Conservation (phyloP, 1,140 invertebrate species). For the Tetramorium alpestre region DNA sequence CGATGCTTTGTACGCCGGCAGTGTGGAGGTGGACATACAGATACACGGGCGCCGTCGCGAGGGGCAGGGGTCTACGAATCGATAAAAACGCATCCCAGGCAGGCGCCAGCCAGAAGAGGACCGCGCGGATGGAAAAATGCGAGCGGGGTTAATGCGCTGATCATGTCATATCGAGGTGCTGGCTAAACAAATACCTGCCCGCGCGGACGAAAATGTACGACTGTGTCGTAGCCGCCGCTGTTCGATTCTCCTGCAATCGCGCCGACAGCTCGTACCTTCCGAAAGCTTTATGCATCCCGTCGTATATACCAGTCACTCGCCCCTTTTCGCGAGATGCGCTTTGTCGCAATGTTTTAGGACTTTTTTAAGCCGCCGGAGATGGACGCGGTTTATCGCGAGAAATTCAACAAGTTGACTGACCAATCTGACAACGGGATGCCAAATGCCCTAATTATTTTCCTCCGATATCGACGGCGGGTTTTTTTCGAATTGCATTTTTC, state of each 20-base stretch:
- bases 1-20: constrained; percentile 82
- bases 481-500: not conserved
- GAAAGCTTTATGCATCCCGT: constrained; percentile 39
- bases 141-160: constrained; percentile 85
- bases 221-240: constrained; percentile 67
- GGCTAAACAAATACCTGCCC: constrained; percentile 80
- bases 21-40: constrained; percentile 77
- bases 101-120: constrained; percentile 84
- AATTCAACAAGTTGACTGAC: constrained; percentile 58
- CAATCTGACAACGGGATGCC: not conserved
- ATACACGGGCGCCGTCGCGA: constrained; percentile 77
- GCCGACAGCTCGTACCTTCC: constrained; percentile 48
- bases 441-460: constrained; percentile 34
- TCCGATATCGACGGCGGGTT: too few species aligned
- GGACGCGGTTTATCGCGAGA: constrained; percentile 23
- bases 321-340: constrained; percentile 26
- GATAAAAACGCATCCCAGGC: constrained; percentile 86
- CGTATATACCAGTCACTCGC: not conserved
- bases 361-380: constrained; percentile 34
- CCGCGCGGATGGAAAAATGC: constrained; percentile 82
- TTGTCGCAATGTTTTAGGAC: constrained; percentile 19
- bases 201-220: constrained; percentile 71
- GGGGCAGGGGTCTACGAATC: constrained; percentile 84
- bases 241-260: constrained; percentile 63
- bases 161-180: constrained; percentile 84